phyloP scores from a whole-genome alignment of 2,888 invertebrate species.

The Idaea dimidiata region DNA sequence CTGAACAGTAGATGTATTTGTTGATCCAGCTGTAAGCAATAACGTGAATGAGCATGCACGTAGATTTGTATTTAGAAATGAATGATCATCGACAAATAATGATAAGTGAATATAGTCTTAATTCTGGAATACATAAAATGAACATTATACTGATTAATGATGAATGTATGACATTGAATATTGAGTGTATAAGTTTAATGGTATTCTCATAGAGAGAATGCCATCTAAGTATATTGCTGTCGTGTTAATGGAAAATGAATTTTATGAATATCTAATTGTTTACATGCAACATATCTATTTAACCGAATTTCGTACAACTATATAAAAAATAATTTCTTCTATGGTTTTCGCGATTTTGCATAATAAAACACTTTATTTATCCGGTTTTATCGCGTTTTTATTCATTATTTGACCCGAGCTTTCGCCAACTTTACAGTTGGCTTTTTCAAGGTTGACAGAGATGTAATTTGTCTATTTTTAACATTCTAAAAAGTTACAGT shows the following conservation, averaged over 20 bases:
- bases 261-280: not conserved
- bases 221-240: not conserved
- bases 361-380: too few relatives aligned
- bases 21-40: slow-evolving; percentile 68
- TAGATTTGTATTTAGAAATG: slow-evolving; percentile 4
- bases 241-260: not conserved
- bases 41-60: slow-evolving; percentile 54
- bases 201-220: not conserved
- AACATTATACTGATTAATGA: not conserved
- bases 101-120: not conserved
- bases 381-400: too few relatives aligned
- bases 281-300: too few relatives aligned
- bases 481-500: too few relatives aligned
- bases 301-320: too few relatives aligned
- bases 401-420: too few relatives aligned
- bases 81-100: not conserved
- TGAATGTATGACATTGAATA: not conserved
- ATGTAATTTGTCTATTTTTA: too few relatives aligned
- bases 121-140: not conserved
- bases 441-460: too few relatives aligned
- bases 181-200: not conserved
- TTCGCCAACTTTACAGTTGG: too few relatives aligned
- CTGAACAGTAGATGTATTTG: slow-evolving; percentile 25
- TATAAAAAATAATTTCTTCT: too few relatives aligned
- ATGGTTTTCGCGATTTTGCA: too few relatives aligned